Evolutionary conservation across 2,113 vertebrate species (phyloP).

Genomic region (Aptenodytes patagonicus): DNA sequence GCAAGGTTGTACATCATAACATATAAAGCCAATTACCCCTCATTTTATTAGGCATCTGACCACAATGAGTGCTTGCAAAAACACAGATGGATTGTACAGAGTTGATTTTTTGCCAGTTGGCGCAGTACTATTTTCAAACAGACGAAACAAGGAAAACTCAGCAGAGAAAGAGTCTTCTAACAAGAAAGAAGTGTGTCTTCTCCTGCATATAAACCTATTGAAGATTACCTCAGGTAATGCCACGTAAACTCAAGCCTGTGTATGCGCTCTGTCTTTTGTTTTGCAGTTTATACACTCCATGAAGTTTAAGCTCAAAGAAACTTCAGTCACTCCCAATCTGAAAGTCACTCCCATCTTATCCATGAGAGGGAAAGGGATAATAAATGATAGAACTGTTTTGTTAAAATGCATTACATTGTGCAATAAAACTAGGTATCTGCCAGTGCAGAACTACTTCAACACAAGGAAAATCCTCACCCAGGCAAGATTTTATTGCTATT

Average conservation of each 20-base stretch:
- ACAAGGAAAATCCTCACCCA: not conserved
- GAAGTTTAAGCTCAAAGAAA: not conserved
- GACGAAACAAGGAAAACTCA: not conserved
- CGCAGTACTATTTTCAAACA: not conserved
- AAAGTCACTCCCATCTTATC: not conserved
- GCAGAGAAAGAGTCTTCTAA: not conserved
- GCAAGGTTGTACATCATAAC: not conserved
- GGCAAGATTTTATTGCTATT: not conserved
- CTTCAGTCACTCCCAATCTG: not conserved
- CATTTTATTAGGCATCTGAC: constrained; percentile 46
- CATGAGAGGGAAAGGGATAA: not conserved
- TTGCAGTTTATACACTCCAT: not conserved
- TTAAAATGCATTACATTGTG: not conserved
- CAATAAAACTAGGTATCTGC: not conserved
- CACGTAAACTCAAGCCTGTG: not conserved
- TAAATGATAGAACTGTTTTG: not conserved
- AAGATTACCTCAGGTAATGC: not conserved
- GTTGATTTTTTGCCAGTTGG: constrained; percentile 12
- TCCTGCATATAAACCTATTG: not conserved
- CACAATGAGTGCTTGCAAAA: constrained; percentile 10
- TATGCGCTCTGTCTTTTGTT: not conserved
- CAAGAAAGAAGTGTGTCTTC: not conserved
- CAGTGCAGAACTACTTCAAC: not conserved
- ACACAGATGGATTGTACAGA: not conserved
- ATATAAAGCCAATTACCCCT: constrained; percentile 14